These are phyloP conservation scores for Hetaerina titia DNA, from an alignment of 2,888 invertebrate species.

Conservation along the genomic window DNA sequence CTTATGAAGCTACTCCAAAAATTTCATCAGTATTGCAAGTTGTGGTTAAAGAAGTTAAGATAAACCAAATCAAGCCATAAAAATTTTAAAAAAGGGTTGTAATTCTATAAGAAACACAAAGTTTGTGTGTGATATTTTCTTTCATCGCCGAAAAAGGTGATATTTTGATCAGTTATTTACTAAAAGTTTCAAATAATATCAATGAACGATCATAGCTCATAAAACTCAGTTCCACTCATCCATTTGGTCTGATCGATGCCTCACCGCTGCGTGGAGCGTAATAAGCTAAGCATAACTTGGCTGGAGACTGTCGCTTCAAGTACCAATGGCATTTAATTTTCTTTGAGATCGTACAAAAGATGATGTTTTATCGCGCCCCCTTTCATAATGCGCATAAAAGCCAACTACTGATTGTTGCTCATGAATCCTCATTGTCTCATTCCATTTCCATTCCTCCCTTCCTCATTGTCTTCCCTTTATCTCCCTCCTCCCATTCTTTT, in stretches of 20 bases:
- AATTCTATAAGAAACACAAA: no score
- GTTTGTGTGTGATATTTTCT: no score
- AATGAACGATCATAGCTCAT: background rate
- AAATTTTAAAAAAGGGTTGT: no score
- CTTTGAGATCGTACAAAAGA: background rate
- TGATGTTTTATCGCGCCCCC: background rate
- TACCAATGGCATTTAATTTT: background rate
- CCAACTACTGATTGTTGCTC: conserved; percentile 19
- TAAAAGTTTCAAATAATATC: no score
- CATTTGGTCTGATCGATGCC: background rate
- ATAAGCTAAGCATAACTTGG: background rate
- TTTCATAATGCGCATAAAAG: background rate
- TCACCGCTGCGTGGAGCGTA: background rate
- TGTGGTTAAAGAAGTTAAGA: no score
- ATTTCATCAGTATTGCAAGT: no score
- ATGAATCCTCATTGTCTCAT: conserved; percentile 15
- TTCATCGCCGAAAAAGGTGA: no score
- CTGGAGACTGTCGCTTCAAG: background rate
- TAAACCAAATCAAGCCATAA: no score
- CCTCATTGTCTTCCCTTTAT: background rate
- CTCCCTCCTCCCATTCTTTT: background rate
- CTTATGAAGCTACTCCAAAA: no score
- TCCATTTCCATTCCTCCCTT: background rate
- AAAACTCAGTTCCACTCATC: background rate
- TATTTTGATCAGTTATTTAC: no score